These are phyloP conservation scores for Channallabes apus DNA, from an alignment of 2,797 vertebrate genomes.

Conservation along the genomic window DNA sequence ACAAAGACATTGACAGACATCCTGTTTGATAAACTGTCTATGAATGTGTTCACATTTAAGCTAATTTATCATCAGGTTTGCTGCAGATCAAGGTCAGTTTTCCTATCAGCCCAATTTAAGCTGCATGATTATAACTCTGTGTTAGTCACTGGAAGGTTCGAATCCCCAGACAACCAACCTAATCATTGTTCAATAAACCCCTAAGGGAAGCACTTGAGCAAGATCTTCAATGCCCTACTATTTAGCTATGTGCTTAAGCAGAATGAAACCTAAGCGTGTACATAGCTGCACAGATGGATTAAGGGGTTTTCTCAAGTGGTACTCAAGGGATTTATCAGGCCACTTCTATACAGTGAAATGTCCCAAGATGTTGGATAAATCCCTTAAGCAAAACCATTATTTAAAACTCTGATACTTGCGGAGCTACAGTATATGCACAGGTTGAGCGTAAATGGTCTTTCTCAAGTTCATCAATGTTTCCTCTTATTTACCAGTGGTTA, in stretches of 20 bases:
- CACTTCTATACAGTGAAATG: too few species aligned
- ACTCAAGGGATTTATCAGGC: not conserved
- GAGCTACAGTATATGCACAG: not conserved
- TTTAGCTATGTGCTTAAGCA: not conserved
- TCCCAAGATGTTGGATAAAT: not conserved
- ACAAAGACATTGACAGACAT: not conserved
- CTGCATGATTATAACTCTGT: not conserved
- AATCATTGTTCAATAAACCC: not conserved
- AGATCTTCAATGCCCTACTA: not conserved
- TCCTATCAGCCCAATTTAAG: not conserved
- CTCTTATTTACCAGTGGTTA: not conserved
- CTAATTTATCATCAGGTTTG: not conserved
- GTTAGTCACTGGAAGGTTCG: not conserved
- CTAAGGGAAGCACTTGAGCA: not conserved
- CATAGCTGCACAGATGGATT: not conserved
- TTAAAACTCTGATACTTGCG: not conserved
- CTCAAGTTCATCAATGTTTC: not conserved
- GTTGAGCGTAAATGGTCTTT: not conserved
- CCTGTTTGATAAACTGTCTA: not conserved
- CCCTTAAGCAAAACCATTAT: not conserved
- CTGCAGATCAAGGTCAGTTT: not conserved
- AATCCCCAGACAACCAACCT: not conserved
- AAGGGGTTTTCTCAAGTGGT: conserved; percentile 10
- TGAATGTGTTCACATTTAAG: not conserved
- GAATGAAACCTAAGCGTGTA: not conserved